Percentiles rank a stretch among this genome's conserved stretches.
phyloP scores from a whole-genome alignment of 2,113 vertebrate genomes.

The Charina bottae region DNA sequence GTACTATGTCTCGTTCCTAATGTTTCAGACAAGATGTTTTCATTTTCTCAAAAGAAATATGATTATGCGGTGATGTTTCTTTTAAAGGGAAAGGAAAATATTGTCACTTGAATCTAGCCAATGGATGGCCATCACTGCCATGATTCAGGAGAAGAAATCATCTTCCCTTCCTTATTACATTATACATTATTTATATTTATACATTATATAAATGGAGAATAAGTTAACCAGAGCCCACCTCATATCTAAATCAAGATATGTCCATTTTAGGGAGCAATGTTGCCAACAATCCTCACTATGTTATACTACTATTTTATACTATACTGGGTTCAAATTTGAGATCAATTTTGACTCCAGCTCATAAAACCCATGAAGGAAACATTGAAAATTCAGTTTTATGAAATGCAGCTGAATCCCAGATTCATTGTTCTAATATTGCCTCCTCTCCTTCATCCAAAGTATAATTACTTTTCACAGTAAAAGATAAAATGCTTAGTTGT shows the following conservation, averaged over 20 bases:
- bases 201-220: background rate
- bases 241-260: background rate
- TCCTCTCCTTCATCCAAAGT: background rate
- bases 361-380: background rate
- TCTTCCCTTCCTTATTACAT: background rate
- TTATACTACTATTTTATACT: background rate
- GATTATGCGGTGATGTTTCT: background rate
- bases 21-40: background rate
- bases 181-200: background rate
- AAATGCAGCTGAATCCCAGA: background rate
- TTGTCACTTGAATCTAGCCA: background rate
- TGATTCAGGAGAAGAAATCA: background rate
- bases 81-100: background rate
- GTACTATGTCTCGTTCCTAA: background rate
- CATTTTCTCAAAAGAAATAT: background rate
- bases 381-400: background rate
- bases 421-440: background rate
- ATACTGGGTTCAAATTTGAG: background rate
- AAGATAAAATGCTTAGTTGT: constrained; percentile 20
- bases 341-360: background rate
- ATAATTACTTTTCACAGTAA: constrained; percentile 10
- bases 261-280: background rate
- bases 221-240: background rate
- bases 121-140: background rate
- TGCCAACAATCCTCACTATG: background rate